Evolutionary conservation across 2,888 invertebrate genomes (phyloP).

Genomic region (Rapana venosa): DNA sequence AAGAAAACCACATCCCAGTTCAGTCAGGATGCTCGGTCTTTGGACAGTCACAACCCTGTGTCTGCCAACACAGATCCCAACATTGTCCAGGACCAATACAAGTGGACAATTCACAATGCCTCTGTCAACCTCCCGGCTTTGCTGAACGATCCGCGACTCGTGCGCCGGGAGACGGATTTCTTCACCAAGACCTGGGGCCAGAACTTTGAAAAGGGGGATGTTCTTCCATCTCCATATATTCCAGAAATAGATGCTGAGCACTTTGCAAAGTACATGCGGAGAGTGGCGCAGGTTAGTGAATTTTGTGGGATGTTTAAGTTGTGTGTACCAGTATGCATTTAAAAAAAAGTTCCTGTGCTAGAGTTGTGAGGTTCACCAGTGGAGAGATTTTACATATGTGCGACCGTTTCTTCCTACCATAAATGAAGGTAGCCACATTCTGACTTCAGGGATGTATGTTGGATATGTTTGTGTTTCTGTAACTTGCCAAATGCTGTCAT

Average conservation of each 20-base stretch:
- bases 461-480: too few relatives aligned
- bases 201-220: constrained; percentile 89
- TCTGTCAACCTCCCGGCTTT: constrained; percentile 96
- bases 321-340: neutral
- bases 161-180: constrained; percentile 88
- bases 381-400: too few relatives aligned
- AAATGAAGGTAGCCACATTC: too few relatives aligned
- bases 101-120: constrained; percentile 92
- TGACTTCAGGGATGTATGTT: too few relatives aligned
- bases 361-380: too few relatives aligned
- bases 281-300: constrained; percentile 79
- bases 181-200: constrained; percentile 99
- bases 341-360: too few relatives aligned
- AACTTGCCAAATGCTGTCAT: too few relatives aligned
- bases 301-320: neutral
- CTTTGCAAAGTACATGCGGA: constrained; percentile 92
- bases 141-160: constrained; percentile 91
- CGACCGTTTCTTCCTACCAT: too few relatives aligned
- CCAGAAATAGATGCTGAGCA: constrained; percentile 90
- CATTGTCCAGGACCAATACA: constrained; percentile 75
- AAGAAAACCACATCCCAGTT: constrained; percentile 41
- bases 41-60: neutral
- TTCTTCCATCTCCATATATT: constrained; percentile 88
- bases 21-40: constrained; percentile 6
- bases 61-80: constrained; percentile 64